Evolutionary conservation across 2,797 vertebrate species (phyloP), one percentile per base, ranked within the genome.

Genomic region (Simalia tracyae): DNA sequence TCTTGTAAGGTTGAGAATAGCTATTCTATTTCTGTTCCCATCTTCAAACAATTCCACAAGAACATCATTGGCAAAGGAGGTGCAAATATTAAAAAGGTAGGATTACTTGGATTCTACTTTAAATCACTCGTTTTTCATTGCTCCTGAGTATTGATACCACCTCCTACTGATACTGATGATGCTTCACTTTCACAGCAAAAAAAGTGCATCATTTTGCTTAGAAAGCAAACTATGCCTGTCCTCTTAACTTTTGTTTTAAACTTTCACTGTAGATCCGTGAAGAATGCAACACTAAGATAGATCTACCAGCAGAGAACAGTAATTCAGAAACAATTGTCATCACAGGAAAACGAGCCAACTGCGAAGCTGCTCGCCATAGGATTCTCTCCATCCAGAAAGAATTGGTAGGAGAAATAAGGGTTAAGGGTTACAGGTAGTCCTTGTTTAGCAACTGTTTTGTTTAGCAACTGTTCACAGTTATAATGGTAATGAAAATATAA

Each of bases 51-150:
- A 95, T 99, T 99, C 96, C 99, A 99, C 97, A 99, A 99, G 97
- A 99, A 99, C 97, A 99, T 99, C 91, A 99, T 99, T 97, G 99
- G 99, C 89, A 99, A 99, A 98, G 99, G 99, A 96, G 99, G 99
- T 26, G 98, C 99, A 84, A 99, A 99, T 95, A 99, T 99, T 93
- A 99, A 99, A 95, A 99, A 99, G 98, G 99, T 99, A 94, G 89
- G 91, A 54, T 26, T 3, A 1, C 7, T 12, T 90, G 57, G 28
- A 81, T 84, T 66, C 10, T 72, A 5, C 60, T 84, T 84, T 9
- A 22, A 36, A 17, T 6, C 46, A 15, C 61, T 36, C 7, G 14
- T 59, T n/a, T 31, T 1, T 91, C 90, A 0, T 0, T 56, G 57
- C 31, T 12, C 86, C 56, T 93, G 50, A 89, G 10, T 22, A 86